Percentiles rank a stretch among this genome's conserved stretches.
Conservation (phyloP, 2,888 invertebrate species). For the Xestobium rufovillosum region DNA sequence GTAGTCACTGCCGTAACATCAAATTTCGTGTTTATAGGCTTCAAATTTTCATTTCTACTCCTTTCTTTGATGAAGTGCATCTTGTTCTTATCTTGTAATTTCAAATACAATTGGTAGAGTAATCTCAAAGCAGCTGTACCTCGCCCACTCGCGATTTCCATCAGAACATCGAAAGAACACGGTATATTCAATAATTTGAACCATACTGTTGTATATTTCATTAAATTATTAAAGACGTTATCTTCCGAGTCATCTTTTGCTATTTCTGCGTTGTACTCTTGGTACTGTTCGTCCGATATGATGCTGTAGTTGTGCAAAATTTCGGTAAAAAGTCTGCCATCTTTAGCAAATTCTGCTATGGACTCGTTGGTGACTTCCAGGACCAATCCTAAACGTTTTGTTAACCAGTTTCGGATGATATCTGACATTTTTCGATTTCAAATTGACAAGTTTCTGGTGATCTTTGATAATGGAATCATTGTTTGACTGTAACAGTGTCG, state of each 20-base stretch:
- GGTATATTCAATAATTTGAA: slow-evolving; percentile 46
- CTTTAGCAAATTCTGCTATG: slow-evolving; percentile 51
- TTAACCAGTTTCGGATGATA: slow-evolving; percentile 54
- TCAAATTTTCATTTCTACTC: slow-evolving; percentile 34
- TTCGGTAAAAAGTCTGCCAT: slow-evolving; percentile 51
- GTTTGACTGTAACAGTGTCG: too few relatives aligned
- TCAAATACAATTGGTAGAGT: slow-evolving; percentile 55
- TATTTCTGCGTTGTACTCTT: too few relatives aligned
- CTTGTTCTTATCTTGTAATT: slow-evolving; percentile 51
- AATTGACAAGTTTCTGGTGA: not conserved
- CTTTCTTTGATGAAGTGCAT: slow-evolving; percentile 49
- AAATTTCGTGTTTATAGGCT: slow-evolving; percentile 33
- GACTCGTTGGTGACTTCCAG: slow-evolving; percentile 49
- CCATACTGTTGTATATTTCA: slow-evolving; percentile 46
- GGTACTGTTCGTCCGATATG: slow-evolving; percentile 50
- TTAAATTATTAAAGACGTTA: slow-evolving; percentile 44
- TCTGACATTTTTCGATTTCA: slow-evolving; percentile 46
- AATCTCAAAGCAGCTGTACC: slow-evolving; percentile 49
- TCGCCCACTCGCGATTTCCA: slow-evolving; percentile 46
- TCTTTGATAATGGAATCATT: too few relatives aligned
- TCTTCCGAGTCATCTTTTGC: slow-evolving; percentile 27
- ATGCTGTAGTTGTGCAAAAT: slow-evolving; percentile 53
- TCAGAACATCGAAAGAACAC: slow-evolving; percentile 43
- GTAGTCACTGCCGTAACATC: slow-evolving; percentile 32
- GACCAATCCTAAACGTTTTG: slow-evolving; percentile 48